Evolutionary conservation across 2,888 invertebrate species (phyloP), one percentile per base, ranked within the genome.

Genomic region (Tuta absoluta): DNA sequence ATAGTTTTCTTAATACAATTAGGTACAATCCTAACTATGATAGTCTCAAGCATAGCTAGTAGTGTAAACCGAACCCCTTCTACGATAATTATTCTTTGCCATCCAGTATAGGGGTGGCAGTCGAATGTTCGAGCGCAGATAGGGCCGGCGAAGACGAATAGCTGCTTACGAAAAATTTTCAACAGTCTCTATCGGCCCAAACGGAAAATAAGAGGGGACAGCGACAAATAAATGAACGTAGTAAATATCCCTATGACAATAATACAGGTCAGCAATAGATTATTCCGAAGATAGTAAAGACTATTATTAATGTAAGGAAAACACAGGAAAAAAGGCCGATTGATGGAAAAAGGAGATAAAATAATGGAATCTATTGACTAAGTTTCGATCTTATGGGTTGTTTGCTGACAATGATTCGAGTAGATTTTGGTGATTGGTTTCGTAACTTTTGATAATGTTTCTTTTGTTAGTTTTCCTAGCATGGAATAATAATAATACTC

Each of bases 191-290:
- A 89, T 88, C 88, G 85, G 89, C 87, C 81, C 86, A 85, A 91
- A 91, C 89, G 88, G 88, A 92, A 92, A 92, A 91, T 91, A 92
- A 92, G 91, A 91, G 89, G 91, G 89, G 89, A 87, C 85, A 86
- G 75, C 81, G 82, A 83, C 85, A 87, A 86, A 91, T 90, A 91
- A 91, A 91, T 91, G 91, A 91, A 76, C 79, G 88, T 79, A 80
- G 85, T 91, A 91, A 91, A 91, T 91, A 89, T 89, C 90, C 82
- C 86, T 87, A 89, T 90, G 91, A 91, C 90, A 91, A 91, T 91
- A 91, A 91, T 90, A 91, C 91, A 91, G 91, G 90, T 91, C 91
- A 91, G 91, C 91, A 87, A 87, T 90, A 91, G 91, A 91, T 91
- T 86, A 84, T 82, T 81, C 79, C 79, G 73, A 71, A 87, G 91